A percentile compares a stretch with the other conserved stretches of the same genome.
phyloP scores from a whole-genome alignment of 2,797 vertebrate species.

The Psittacula echo region DNA sequence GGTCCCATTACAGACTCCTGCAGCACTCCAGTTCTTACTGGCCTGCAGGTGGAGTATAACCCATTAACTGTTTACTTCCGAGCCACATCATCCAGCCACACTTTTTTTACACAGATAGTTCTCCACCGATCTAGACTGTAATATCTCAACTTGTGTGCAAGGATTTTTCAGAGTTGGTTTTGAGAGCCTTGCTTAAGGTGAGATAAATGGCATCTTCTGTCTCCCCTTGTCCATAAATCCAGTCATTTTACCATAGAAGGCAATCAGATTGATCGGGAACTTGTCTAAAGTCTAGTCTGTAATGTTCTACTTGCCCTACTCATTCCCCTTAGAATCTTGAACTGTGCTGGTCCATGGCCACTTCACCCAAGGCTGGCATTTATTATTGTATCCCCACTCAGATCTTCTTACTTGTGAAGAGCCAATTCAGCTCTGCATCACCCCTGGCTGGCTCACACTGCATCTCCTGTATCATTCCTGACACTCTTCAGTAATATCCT shows the following conservation, averaged over 20 bases:
- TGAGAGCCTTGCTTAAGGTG: background rate
- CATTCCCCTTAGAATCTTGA: background rate
- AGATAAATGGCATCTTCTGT: background rate
- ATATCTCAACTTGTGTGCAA: background rate
- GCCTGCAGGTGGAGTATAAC: background rate
- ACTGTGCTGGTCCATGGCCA: background rate
- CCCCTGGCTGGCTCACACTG: background rate
- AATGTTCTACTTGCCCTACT: background rate
- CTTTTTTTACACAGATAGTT: background rate
- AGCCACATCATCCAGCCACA: background rate
- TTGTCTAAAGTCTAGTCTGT: background rate
- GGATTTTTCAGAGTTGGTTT: background rate
- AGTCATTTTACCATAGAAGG: background rate
- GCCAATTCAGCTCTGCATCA: background rate
- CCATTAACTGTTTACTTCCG: background rate
- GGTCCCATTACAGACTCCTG: background rate
- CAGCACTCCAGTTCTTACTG: background rate
- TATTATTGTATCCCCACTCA: background rate
- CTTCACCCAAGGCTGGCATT: background rate
- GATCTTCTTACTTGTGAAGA: background rate
- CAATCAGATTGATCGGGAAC: background rate
- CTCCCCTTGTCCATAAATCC: background rate
- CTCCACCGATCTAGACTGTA: background rate
- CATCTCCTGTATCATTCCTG: background rate
- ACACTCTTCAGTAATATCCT: background rate